Conservation (phyloP, 2,113 vertebrate species). For the Muntiacus reevesi region DNA sequence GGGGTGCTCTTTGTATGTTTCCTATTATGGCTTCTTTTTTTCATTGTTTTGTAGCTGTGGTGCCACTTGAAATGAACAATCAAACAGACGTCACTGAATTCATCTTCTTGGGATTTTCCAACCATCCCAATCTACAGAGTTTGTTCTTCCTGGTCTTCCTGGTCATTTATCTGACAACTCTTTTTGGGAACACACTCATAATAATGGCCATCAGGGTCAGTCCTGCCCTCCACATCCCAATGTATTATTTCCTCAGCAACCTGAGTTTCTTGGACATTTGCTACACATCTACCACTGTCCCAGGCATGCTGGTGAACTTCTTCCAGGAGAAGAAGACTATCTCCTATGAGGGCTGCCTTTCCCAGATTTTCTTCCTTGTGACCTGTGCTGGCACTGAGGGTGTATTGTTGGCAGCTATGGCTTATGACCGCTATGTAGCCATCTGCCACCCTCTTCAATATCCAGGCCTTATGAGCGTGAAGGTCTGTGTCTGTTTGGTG, state of each 20-base stretch:
- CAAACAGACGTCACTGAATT: conserved; percentile 40
- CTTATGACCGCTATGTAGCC: conserved; percentile 65
- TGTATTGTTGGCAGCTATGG: conserved; percentile 53
- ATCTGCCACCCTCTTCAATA: conserved; percentile 63
- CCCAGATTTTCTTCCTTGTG: conserved; percentile 42
- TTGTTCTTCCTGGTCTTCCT: conserved; percentile 51
- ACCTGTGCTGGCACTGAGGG: neutral
- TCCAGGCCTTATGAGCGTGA: conserved; percentile 34
- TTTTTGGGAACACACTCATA: neutral
- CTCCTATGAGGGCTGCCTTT: neutral
- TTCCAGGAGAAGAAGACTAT: conserved; percentile 49
- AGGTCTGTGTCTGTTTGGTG: conserved; percentile 36
- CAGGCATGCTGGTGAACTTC: conserved; percentile 23
- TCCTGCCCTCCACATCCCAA: conserved; percentile 33
- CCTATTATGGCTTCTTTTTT: neutral
- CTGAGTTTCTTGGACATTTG: conserved; percentile 60
- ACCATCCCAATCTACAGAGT: conserved; percentile 17
- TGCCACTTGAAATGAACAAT: neutral
- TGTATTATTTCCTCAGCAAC: conserved; percentile 60
- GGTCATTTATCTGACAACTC: conserved; percentile 9
- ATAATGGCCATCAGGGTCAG: neutral
- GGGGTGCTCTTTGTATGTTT: neutral
- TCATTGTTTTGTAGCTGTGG: neutral
- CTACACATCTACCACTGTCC: conserved; percentile 31
- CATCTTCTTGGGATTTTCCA: conserved; percentile 62